Percentiles rank a stretch among this genome's conserved stretches.
These are phyloP conservation scores for Oxystoma pomonae DNA, from an alignment of 2,888 invertebrate genomes.

Conservation along the genomic window DNA sequence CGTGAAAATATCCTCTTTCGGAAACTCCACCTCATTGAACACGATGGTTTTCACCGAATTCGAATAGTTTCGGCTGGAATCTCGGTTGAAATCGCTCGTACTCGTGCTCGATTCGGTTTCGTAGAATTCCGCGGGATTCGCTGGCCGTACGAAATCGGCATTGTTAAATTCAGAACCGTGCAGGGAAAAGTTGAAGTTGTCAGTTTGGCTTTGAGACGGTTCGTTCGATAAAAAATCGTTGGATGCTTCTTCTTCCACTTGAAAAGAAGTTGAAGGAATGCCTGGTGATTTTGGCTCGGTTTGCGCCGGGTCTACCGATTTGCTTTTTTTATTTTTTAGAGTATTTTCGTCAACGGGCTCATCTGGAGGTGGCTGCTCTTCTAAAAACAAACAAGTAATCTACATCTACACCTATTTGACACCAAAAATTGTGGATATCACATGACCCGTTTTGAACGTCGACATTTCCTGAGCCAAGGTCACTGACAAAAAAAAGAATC, in stretches of 20 bases:
- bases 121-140: conserved; percentile 33
- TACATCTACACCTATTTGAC: too few species aligned
- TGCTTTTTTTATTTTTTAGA: conserved; percentile 11
- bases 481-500: too few species aligned
- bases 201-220: conserved; percentile 23
- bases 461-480: too few species aligned
- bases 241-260: conserved; percentile 11
- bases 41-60: conserved; percentile 35
- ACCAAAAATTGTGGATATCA: too few species aligned
- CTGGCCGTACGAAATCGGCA: conserved; percentile 30
- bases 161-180: conserved; percentile 36
- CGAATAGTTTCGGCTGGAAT: conserved; percentile 24
- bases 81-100: conserved; percentile 32
- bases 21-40: conserved; percentile 42
- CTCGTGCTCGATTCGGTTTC: conserved; percentile 42
- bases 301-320: conserved; percentile 28
- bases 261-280: not conserved
- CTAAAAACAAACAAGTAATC: too few species aligned
- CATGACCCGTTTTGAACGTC: too few species aligned
- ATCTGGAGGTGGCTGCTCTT: too few species aligned
- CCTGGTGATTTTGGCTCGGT: conserved; percentile 27
- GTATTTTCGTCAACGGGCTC: not conserved
- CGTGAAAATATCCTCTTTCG: conserved; percentile 36
- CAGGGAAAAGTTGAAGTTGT: conserved; percentile 38
- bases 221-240: conserved; percentile 38